These are phyloP conservation scores for Rotaria socialis DNA, from an alignment of 2,888 invertebrate species.

Conservation along the genomic window DNA sequence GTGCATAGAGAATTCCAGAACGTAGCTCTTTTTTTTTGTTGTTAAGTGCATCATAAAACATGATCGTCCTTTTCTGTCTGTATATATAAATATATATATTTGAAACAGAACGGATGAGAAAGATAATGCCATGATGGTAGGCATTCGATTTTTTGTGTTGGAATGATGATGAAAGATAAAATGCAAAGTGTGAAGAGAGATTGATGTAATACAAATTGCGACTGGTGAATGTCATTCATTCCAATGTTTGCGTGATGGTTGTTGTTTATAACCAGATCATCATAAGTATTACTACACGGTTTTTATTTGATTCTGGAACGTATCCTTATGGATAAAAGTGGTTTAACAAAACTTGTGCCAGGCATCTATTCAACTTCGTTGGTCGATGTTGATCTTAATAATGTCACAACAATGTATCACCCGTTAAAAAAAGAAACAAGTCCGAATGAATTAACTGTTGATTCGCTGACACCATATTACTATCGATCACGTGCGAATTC, in stretches of 20 bases:
- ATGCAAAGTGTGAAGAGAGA: neutral
- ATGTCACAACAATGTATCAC: conserved; percentile 4
- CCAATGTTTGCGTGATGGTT: neutral
- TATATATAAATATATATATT: neutral
- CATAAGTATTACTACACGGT: neutral
- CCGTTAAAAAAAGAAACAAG: neutral
- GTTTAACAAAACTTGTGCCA: neutral
- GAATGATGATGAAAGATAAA: conserved; percentile 1
- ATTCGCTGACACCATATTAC: neutral
- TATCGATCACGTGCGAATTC: conserved; percentile 16
- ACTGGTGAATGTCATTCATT: conserved; percentile 26
- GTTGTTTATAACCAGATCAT: neutral
- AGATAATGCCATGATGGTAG: neutral
- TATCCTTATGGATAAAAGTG: neutral
- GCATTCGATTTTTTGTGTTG: neutral
- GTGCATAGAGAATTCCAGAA: neutral
- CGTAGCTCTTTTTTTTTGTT: neutral
- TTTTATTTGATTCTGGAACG: neutral
- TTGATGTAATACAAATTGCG: neutral
- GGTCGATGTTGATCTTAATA: neutral
- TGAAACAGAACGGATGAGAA: neutral
- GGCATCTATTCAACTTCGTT: conserved; percentile 28
- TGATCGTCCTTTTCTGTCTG: neutral
- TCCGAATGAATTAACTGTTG: neutral
- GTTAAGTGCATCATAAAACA: neutral